Evolutionary conservation across 1,140 invertebrate genomes (phyloP).

Genomic region (Zaprionus vittiger): DNA sequence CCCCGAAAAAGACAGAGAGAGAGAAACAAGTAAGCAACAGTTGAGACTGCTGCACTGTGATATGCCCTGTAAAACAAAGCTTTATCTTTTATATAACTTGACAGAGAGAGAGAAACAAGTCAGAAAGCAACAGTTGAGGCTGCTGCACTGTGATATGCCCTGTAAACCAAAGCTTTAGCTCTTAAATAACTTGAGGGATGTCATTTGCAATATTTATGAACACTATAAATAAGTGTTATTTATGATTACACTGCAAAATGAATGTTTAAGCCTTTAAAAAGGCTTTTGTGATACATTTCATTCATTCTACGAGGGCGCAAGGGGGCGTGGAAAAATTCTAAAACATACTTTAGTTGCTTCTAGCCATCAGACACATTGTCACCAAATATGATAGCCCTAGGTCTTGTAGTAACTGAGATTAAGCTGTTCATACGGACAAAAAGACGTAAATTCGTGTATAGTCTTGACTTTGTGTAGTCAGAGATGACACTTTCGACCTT

Average conservation of each 20-base stretch:
- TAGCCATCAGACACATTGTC: no score
- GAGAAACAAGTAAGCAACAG: background rate
- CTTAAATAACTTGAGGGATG: background rate
- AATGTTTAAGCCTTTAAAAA: background rate
- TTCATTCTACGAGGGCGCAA: background rate
- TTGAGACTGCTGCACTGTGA: background rate
- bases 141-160: background rate
- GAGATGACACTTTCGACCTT: no score
- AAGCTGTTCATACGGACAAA: no score
- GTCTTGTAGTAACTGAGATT: no score
- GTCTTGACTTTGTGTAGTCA: no score
- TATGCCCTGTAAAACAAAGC: background rate
- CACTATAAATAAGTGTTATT: background rate
- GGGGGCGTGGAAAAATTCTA: no score
- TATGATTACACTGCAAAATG: background rate
- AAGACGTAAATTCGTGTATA: no score
- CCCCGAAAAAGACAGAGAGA: conserved; percentile 3
- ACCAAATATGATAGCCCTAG: no score
- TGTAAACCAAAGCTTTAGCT: no score
- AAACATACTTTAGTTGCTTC: no score
- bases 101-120: background rate
- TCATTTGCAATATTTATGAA: no score
- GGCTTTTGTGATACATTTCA: background rate
- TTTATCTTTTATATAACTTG: background rate
- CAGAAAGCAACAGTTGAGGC: background rate